A percentile compares a stretch with the other conserved stretches of the same genome.
Conservation (phyloP, 2,113 vertebrate genomes). For the Odocoileus hemionus region DNA sequence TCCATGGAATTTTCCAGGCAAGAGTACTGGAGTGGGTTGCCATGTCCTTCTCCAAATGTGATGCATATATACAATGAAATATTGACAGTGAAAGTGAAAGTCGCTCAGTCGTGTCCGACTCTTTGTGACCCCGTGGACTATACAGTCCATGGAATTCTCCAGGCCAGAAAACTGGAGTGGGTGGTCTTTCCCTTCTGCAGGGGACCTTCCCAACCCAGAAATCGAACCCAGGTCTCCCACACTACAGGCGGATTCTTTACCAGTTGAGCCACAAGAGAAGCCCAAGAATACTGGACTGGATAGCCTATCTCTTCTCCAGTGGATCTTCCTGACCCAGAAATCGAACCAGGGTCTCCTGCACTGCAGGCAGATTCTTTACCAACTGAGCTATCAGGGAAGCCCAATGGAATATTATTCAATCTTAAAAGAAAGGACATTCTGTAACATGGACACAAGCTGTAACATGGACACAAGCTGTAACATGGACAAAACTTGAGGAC, state of each 20-base stretch:
- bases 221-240: background rate
- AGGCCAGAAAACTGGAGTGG: background rate
- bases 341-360: accelerated
- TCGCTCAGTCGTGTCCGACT: too few species aligned
- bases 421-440: background rate
- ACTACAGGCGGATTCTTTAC: background rate
- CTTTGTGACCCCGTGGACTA: too few species aligned
- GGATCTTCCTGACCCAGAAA: background rate
- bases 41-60: background rate
- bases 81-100: background rate
- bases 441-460: background rate
- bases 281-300: background rate
- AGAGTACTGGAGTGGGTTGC: background rate
- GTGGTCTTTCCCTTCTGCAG: background rate
- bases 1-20: background rate
- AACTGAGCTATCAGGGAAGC: background rate
- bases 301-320: background rate
- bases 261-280: background rate
- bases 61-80: background rate
- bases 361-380: background rate
- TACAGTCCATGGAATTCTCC: background rate
- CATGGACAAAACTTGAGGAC: background rate
- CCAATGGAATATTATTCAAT: background rate
- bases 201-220: background rate
- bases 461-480: background rate